phyloP scores from a whole-genome alignment of 2,113 vertebrate species.

The Cyphomyrus discorhynchus region DNA sequence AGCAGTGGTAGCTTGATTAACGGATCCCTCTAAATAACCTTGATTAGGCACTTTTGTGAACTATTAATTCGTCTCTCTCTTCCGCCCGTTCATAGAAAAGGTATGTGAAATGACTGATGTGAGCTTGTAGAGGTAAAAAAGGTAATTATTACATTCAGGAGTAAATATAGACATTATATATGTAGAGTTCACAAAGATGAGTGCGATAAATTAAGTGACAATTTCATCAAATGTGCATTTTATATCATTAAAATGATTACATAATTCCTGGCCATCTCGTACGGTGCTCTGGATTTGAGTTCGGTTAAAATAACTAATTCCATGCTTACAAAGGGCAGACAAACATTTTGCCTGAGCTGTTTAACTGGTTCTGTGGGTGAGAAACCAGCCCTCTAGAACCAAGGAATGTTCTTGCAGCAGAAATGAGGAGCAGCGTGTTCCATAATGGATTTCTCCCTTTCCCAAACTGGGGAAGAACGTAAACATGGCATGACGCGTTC shows the following conservation, averaged over 20 bases:
- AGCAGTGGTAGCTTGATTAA: constrained; percentile 3
- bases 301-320: not conserved
- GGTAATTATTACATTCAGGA: not conserved
- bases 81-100: not conserved
- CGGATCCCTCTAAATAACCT: constrained; percentile 2
- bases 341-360: too few relatives aligned
- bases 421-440: not conserved
- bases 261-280: not conserved
- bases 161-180: not conserved
- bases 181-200: not conserved
- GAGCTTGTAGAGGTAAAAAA: not conserved
- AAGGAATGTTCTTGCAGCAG: not conserved
- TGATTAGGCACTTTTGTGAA: constrained; percentile 13
- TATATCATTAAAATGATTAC: not conserved
- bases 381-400: not conserved
- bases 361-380: not conserved
- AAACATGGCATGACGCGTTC: not conserved
- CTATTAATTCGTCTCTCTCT: not conserved
- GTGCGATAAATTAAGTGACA: not conserved
- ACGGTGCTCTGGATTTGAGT: not conserved
- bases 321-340: not conserved
- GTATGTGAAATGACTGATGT: not conserved
- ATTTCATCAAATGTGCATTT: not conserved
- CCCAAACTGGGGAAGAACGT: not conserved
- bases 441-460: not conserved